phyloP scores from a whole-genome alignment of 2,113 vertebrate species.

The Himantopus leucocephalus region DNA sequence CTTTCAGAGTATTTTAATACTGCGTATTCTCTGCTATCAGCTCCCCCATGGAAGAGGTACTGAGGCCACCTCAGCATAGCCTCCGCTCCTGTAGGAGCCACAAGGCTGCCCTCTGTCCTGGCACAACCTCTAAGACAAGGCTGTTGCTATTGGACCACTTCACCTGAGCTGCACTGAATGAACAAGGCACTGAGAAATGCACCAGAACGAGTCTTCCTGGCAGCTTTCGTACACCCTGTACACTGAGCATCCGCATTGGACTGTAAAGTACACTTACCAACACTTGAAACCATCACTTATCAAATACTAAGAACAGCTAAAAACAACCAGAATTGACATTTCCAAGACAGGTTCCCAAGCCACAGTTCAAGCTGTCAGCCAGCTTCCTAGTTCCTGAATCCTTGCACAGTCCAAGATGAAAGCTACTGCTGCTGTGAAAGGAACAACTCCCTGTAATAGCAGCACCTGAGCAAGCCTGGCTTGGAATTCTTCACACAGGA shows the following conservation, averaged over 20 bases:
- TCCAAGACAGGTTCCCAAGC: not conserved
- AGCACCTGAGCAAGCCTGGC: not conserved
- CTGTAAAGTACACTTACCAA: not conserved
- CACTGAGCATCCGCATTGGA: not conserved
- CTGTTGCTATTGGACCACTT: not conserved
- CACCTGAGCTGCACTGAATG: not conserved
- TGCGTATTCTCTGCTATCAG: not conserved
- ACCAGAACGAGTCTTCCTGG: accelerated
- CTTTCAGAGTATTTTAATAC: not conserved
- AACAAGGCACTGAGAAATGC: not conserved
- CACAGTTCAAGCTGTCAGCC: not conserved
- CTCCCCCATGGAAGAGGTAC: not conserved
- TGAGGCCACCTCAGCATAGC: not conserved
- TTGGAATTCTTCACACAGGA: not conserved
- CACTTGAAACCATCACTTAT: not conserved
- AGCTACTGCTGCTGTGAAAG: not conserved
- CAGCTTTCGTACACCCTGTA: not conserved
- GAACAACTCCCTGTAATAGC: not conserved
- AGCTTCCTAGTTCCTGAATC: not conserved
- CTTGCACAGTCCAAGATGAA: not conserved
- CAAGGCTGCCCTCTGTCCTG: not conserved
- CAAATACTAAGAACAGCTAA: not conserved
- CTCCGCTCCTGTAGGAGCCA: not conserved
- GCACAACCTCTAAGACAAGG: not conserved
- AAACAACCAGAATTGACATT: not conserved